Evolutionary conservation across 2,888 invertebrate genomes (phyloP).

Genomic region (Pristionchus maxplancki): DNA sequence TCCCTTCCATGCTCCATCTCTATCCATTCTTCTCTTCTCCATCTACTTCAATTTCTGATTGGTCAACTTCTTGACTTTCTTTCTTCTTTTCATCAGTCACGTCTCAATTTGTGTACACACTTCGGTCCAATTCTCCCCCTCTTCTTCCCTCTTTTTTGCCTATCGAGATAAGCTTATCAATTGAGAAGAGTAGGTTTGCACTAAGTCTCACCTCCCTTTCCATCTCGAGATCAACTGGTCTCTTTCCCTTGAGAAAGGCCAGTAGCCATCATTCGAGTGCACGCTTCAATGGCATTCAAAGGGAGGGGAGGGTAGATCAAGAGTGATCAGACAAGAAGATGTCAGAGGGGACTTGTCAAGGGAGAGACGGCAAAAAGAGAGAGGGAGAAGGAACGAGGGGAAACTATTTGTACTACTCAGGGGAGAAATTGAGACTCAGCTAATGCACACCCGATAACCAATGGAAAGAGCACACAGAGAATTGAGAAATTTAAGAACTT

Average conservation of each 20-base stretch:
- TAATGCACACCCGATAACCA: conserved; percentile 51
- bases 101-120: conserved; percentile 24
- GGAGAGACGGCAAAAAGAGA: conserved; percentile 11
- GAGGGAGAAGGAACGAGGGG: neutral
- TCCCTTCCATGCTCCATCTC: conserved; percentile 28
- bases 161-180: conserved; percentile 32
- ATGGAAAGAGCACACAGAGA: neutral
- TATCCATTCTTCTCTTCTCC: conserved; percentile 1
- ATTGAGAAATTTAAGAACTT: neutral
- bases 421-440: conserved; percentile 48
- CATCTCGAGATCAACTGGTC: neutral
- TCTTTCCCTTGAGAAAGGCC: conserved; percentile 2
- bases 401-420: conserved; percentile 33
- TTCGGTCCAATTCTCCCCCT: neutral
- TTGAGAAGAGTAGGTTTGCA: conserved; percentile 33
- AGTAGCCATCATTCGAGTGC: conserved; percentile 10
- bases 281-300: conserved; percentile 25
- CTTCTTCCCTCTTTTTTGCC: conserved; percentile 5
- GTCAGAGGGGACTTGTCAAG: conserved; percentile 20
- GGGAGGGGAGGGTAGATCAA: conserved; percentile 18
- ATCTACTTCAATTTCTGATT: conserved; percentile 9
- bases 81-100: conserved; percentile 2
- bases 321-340: neutral
- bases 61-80: conserved; percentile 9
- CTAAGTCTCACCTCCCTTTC: conserved; percentile 27